phyloP scores from a whole-genome alignment of 2,888 invertebrate genomes.

The Lithophane socia region DNA sequence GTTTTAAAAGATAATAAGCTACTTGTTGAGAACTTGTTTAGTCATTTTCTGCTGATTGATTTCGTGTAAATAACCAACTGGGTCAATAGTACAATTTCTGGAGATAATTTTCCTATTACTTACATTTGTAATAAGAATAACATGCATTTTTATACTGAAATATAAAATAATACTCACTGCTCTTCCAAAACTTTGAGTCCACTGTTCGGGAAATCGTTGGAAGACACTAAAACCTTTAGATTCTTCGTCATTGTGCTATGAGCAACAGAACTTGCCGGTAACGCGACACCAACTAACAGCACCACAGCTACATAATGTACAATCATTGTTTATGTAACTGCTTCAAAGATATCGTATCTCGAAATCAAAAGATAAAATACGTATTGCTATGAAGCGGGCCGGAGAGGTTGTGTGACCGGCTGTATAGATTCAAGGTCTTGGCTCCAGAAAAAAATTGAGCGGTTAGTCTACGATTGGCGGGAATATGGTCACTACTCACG shows the following conservation, averaged over 20 bases:
- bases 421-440: constrained; percentile 58
- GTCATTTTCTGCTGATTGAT: constrained; percentile 7
- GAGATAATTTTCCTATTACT: not conserved
- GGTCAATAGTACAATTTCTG: not conserved
- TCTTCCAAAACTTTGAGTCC: constrained; percentile 92
- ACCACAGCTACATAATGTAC: constrained; percentile 51
- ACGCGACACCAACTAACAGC: constrained; percentile 68
- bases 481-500: constrained; percentile 39
- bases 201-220: constrained; percentile 92
- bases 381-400: constrained; percentile 51
- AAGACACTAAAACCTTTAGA: constrained; percentile 93
- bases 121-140: not conserved
- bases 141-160: not conserved
- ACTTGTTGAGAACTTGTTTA: not conserved
- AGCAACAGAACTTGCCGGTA: constrained; percentile 61
- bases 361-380: constrained; percentile 59
- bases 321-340: constrained; percentile 65
- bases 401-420: constrained; percentile 52
- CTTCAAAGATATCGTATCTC: constrained; percentile 56
- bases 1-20: not conserved
- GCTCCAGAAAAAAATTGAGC: constrained; percentile 62
- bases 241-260: constrained; percentile 82
- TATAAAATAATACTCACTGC: constrained; percentile 88
- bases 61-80: not conserved
- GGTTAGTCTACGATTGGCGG: constrained; percentile 51